phyloP scores from a whole-genome alignment of 2,113 vertebrate species.

The Calonectris borealis region DNA sequence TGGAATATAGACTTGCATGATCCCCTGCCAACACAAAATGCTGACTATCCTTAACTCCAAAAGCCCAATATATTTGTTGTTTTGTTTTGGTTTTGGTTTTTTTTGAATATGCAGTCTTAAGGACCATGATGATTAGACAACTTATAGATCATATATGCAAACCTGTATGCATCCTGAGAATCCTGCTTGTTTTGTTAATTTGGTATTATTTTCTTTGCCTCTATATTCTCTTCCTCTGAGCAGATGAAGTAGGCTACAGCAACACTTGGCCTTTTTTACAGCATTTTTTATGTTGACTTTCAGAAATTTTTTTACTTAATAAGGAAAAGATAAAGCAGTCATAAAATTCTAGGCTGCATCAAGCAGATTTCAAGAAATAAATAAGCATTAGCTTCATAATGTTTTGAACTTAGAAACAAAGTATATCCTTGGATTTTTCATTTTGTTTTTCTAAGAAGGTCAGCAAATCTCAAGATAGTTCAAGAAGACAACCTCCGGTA shows the following conservation, averaged over 20 bases:
- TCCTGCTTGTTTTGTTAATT: background rate
- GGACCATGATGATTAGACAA: background rate
- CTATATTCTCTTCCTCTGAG: background rate
- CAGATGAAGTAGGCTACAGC: background rate
- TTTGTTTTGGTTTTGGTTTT: background rate
- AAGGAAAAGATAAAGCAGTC: background rate
- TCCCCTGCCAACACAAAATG: background rate
- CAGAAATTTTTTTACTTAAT: background rate
- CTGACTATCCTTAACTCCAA: background rate
- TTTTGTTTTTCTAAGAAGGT: background rate
- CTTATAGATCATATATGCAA: background rate
- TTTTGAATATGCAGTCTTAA: background rate
- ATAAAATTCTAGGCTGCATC: background rate
- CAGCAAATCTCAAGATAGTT: background rate
- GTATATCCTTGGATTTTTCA: background rate
- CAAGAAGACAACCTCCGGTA: background rate
- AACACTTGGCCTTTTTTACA: background rate
- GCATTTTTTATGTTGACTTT: background rate
- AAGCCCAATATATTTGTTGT: background rate
- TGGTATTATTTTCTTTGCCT: background rate
- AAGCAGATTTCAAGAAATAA: conserved; percentile 2
- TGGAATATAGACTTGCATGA: background rate
- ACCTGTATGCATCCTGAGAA: background rate
- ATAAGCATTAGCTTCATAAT: background rate
- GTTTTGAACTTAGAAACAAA: conserved; percentile 9